Base-by-base conservation (phyloP, 2,888 invertebrate species). In the Zootermopsis nevadensis region DNA sequence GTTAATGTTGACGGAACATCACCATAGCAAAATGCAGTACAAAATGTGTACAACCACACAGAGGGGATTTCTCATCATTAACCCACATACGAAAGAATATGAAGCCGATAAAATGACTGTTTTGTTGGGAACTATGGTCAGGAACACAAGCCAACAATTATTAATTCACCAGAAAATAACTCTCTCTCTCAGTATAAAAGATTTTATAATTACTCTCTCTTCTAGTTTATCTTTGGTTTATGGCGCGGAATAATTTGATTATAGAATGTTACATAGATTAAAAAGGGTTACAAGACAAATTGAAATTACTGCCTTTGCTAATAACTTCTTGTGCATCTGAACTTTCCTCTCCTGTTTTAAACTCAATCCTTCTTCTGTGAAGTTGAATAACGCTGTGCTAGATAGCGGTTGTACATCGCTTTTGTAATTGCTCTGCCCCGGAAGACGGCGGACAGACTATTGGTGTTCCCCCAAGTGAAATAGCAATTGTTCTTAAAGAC, bases 211-310 rank as follows among this genome's bases (percentile, higher is more conserved):
- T 77, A 55, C 55, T 77, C 77, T 31, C 77, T 76, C 77, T 55
- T 24, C 53, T n/a, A 6, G 48, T 66, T 55, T n/a, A 79, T 60
- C 79, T 66, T 55, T 60, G 48, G 79, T 33, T 79, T 79, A 79
- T 79, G 79, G 79, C 24, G 79, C 66, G 79, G 79, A 79, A 79
- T 79, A 79, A 79, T 66, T 33, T n/a, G 66, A 79, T 79, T 79
- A 79, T 79, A 79, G 79, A 79, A 79, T 66, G 79, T 79, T 79
- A 79, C 79, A 53, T 60, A 66, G 79, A 79, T 79, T 79, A 79
- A 79, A 77, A 77, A n/a, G 79, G 35, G 79, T 79, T 79, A 66
- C 79, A 79, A 79, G 79, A 66, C 55, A 79, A 66, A 79, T 66
- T 79, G 79, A 79, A 66, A 66, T 33, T 66, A n/a, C 79, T 60